These are phyloP conservation scores for Prunella fulvescens DNA, from an alignment of 2,113 vertebrate species.

Conservation along the genomic window DNA sequence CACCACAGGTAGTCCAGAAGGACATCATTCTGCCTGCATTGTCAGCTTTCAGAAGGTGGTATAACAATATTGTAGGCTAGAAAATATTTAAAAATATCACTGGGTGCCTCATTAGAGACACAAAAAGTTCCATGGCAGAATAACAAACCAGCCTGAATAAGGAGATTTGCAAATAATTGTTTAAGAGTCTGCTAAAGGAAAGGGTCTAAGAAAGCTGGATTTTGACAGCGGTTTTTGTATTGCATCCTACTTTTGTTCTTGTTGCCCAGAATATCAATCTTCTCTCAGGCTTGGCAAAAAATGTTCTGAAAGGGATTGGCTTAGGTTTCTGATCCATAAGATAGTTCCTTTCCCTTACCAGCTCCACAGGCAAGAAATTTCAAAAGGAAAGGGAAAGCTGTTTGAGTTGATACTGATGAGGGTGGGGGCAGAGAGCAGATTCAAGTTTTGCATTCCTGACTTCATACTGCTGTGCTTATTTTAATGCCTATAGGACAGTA, in stretches of 20 bases:
- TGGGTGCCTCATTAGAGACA: neutral
- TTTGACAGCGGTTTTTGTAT: neutral
- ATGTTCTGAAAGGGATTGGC: neutral
- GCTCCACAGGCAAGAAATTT: neutral
- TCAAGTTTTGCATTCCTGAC: neutral
- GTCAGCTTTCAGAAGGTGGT: neutral
- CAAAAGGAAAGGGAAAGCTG: neutral
- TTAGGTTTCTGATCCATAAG: neutral
- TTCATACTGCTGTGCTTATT: neutral
- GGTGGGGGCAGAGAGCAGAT: neutral
- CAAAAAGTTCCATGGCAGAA: neutral
- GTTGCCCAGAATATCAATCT: neutral
- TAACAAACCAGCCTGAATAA: neutral
- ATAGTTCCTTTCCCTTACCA: neutral
- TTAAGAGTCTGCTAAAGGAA: neutral
- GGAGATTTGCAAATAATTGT: neutral
- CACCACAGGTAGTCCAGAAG: neutral
- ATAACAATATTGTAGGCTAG: neutral
- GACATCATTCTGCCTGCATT: neutral
- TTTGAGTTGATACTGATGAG: neutral
- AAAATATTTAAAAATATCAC: neutral
- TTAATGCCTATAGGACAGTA: neutral
- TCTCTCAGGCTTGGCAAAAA: neutral
- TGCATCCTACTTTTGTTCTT: neutral
- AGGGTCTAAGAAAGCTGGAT: neutral